Evolutionary conservation across 2,888 invertebrate genomes (phyloP).

Genomic region (Noctuana brunneofusca): DNA sequence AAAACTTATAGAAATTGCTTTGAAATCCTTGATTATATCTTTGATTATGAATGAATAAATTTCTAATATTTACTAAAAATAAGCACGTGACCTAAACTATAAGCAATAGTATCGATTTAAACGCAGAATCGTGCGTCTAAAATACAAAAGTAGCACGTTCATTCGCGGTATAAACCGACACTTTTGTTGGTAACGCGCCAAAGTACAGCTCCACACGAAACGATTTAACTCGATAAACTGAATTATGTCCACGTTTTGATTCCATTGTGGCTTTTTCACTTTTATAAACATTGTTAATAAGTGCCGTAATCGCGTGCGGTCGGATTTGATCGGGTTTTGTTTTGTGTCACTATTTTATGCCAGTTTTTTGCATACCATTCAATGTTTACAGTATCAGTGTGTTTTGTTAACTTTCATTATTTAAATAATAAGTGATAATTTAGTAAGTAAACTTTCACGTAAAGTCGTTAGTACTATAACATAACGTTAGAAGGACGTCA

Average conservation of each 20-base stretch:
- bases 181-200: slow-evolving; percentile 65
- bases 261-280: slow-evolving; percentile 29
- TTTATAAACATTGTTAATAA: slow-evolving; percentile 20
- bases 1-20: too few relatives aligned
- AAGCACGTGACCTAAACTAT: background rate
- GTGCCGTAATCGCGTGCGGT: slow-evolving; percentile 8
- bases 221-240: slow-evolving; percentile 42
- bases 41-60: too few relatives aligned
- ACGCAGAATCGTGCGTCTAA: slow-evolving; percentile 17
- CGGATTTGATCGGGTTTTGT: slow-evolving; percentile 8
- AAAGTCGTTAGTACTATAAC: too few relatives aligned
- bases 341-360: background rate
- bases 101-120: background rate
- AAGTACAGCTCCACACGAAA: slow-evolving; percentile 48
- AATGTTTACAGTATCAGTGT: background rate
- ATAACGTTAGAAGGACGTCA: too few relatives aligned
- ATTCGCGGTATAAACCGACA: slow-evolving; percentile 47
- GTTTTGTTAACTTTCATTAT: too few relatives aligned
- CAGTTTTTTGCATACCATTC: background rate
- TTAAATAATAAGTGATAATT: too few relatives aligned
- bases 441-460: too few relatives aligned
- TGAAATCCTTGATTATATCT: too few relatives aligned
- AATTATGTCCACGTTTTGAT: slow-evolving; percentile 35
- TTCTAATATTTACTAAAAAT: background rate
- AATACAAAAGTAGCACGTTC: slow-evolving; percentile 8